Conservation (phyloP, 2,113 vertebrate species). For the Vicugna pacos region DNA sequence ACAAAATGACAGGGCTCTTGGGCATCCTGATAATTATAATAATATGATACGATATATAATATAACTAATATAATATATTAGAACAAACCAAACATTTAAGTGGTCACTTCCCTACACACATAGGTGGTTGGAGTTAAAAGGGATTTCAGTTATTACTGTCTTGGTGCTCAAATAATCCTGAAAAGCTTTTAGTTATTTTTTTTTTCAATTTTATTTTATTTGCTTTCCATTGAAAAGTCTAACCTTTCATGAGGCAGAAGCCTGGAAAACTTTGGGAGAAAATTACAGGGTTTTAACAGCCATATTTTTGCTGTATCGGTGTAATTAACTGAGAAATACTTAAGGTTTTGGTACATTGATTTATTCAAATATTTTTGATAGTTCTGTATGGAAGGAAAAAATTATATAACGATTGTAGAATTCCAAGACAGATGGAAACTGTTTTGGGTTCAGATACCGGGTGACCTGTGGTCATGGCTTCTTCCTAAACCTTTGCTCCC, state of each 20-base stretch:
- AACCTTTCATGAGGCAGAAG: background rate
- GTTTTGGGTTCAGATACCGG: conserved; percentile 61
- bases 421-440: conserved; percentile 40
- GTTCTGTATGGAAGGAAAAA: background rate
- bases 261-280: background rate
- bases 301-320: background rate
- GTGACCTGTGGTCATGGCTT: background rate
- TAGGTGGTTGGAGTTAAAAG: background rate
- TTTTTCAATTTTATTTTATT: background rate
- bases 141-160: background rate
- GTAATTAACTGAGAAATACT: conserved; percentile 28
- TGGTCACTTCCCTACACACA: background rate
- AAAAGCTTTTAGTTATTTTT: background rate
- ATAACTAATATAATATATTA: background rate
- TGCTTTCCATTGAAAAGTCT: background rate
- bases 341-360: background rate
- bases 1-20: background rate
- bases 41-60: background rate
- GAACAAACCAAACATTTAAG: background rate
- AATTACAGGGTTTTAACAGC: background rate
- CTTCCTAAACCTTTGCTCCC: conserved; percentile 18
- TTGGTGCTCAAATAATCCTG: background rate
- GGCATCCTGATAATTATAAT: background rate
- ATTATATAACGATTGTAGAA: conserved; percentile 44
- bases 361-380: background rate